phyloP scores from a whole-genome alignment of 1,140 invertebrate species.

The Pogonognathellus flavescens region DNA sequence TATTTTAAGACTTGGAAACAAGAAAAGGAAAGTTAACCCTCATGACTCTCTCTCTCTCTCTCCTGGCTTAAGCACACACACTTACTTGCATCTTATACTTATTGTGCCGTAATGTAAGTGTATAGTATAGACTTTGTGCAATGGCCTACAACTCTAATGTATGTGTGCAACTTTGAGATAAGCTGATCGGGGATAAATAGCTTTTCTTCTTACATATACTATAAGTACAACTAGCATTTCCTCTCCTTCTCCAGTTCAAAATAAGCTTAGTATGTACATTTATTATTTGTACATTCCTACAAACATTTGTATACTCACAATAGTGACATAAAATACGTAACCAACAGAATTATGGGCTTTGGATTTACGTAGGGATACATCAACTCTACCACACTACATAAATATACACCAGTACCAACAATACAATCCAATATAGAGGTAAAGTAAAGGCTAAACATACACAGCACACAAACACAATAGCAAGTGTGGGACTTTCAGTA shows the following conservation, averaged over 20 bases:
- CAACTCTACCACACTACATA: background rate
- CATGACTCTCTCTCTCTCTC: background rate
- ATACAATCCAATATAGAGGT: background rate
- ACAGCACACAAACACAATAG: background rate
- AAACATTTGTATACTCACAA: constrained; percentile 27
- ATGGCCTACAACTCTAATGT: constrained; percentile 28
- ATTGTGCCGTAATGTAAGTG: background rate
- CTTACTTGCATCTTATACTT: background rate
- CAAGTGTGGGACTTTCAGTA: no score
- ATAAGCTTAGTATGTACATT: background rate
- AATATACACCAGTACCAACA: background rate
- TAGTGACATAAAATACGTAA: background rate
- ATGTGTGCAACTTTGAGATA: constrained; percentile 38
- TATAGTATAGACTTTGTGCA: background rate
- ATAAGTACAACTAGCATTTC: background rate
- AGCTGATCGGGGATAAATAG: constrained; percentile 35
- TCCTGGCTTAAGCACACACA: background rate
- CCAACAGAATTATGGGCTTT: constrained; percentile 32
- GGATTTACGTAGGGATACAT: background rate
- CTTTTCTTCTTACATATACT: constrained; percentile 6
- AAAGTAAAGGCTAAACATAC: background rate
- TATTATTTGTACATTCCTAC: background rate
- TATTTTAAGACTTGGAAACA: background rate
- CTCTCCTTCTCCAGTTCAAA: background rate
- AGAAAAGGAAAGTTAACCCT: constrained; percentile 2